Percentiles rank a stretch among this genome's conserved stretches.
phyloP scores from a whole-genome alignment of 1,140 invertebrate species.

The Drosophila kanapiae region DNA sequence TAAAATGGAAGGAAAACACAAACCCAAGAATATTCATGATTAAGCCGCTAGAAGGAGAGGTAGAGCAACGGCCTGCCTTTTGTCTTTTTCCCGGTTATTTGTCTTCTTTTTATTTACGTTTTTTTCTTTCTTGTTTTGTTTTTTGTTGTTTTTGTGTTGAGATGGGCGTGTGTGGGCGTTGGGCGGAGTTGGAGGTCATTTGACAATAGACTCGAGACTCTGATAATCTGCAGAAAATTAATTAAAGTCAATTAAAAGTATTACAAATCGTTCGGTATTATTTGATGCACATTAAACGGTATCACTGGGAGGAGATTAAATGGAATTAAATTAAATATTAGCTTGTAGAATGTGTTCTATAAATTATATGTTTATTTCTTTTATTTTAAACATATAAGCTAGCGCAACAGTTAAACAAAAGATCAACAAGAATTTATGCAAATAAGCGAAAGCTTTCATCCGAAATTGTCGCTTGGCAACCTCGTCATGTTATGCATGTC shows the following conservation, averaged over 20 bases:
- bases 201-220: background rate
- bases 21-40: slow-evolving; percentile 35
- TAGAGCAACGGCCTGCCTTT: slow-evolving; percentile 33
- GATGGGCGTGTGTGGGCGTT: background rate
- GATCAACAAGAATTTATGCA: too few species aligned
- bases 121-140: background rate
- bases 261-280: background rate
- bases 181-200: slow-evolving; percentile 5
- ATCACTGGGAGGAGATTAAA: background rate
- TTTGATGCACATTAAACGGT: background rate
- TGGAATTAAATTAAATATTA: background rate
- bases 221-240: background rate
- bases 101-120: slow-evolving; percentile 13
- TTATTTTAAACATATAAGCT: too few species aligned
- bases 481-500: too few species aligned
- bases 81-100: slow-evolving; percentile 27
- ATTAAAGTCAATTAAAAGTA: slow-evolving; percentile 17
- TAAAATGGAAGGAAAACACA: slow-evolving; percentile 6
- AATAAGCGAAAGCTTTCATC: too few species aligned
- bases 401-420: too few species aligned
- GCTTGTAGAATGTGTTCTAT: background rate
- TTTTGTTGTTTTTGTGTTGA: background rate
- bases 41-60: slow-evolving; percentile 19
- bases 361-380: too few species aligned
- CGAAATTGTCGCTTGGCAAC: too few species aligned